Conservation (phyloP, 53 echinoderm and acorn worm species). For the Antedon mediterranea region DNA sequence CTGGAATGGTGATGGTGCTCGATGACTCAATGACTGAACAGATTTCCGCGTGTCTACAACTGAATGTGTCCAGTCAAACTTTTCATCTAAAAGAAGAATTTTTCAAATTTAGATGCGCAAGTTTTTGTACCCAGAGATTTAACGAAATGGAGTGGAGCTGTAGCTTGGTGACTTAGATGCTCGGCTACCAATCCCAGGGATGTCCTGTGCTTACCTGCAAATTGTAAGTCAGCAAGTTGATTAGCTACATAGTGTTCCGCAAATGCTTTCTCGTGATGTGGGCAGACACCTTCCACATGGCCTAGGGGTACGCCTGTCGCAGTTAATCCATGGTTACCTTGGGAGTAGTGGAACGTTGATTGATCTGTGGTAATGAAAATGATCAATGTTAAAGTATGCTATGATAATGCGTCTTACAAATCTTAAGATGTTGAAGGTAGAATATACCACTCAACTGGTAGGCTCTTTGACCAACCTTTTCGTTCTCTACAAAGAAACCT, state of each 20-base stretch:
- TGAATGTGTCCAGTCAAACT: conserved; percentile 54
- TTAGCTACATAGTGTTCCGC: conserved; percentile 89
- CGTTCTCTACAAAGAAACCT: too few relatives aligned
- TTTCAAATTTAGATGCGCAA: too few relatives aligned
- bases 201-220: conserved; percentile 82
- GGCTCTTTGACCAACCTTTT: too few relatives aligned
- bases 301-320: conserved; percentile 35
- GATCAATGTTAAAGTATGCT: background rate
- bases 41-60: conserved; percentile 25
- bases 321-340: conserved; percentile 23
- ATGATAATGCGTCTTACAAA: background rate
- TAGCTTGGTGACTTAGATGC: too few relatives aligned
- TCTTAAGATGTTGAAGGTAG: background rate
- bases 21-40: conserved; percentile 16
- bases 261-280: conserved; percentile 88
- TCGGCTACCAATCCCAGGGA: too few relatives aligned
- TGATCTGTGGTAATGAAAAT: conserved; percentile 18
- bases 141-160: too few relatives aligned
- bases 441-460: too few relatives aligned
- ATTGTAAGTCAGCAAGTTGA: conserved; percentile 77
- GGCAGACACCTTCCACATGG: conserved; percentile 73
- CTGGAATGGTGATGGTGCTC: conserved; percentile 34
- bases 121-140: too few relatives aligned
- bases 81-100: conserved; percentile 15
- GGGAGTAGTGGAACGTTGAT: conserved; percentile 50